Evolutionary conservation across 92 coral and sea anemone species (phyloP).

Genomic region (Bergia sp.): DNA sequence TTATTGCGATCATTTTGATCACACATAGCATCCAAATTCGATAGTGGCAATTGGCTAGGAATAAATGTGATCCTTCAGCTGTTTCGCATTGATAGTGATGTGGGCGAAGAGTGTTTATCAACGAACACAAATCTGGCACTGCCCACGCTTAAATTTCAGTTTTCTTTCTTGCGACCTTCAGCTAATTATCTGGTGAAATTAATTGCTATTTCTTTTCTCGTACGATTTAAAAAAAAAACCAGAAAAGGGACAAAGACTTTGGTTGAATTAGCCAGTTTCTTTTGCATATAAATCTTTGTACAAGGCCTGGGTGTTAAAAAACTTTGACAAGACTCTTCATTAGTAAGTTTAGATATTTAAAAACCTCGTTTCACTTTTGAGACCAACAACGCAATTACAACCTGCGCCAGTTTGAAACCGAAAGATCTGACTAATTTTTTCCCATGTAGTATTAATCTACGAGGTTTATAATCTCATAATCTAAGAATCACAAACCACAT

Average conservation of each 20-base stretch:
- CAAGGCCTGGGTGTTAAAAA: too few species aligned
- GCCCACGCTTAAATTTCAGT: conserved; percentile 1
- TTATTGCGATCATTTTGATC: neutral
- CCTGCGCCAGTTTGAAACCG: neutral
- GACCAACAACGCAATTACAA: neutral
- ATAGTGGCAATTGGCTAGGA: neutral
- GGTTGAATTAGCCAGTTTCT: neutral
- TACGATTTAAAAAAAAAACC: neutral
- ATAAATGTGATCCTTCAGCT: conserved; percentile 12
- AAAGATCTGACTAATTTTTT: neutral
- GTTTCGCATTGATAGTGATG: neutral
- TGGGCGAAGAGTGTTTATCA: neutral
- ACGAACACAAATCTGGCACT: neutral
- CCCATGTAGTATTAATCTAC: too few species aligned
- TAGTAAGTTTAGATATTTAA: too few species aligned
- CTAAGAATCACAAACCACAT: neutral
- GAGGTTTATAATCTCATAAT: too few species aligned
- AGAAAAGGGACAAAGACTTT: neutral
- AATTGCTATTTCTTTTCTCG: neutral
- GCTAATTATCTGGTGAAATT: conserved; percentile 2
- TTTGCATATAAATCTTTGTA: too few species aligned
- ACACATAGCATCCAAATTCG: neutral
- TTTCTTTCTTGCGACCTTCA: neutral
- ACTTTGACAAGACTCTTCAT: too few species aligned
- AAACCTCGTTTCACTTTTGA: too few species aligned